Conservation (phyloP, 2,113 vertebrate genomes). For the Canis aureus region DNA sequence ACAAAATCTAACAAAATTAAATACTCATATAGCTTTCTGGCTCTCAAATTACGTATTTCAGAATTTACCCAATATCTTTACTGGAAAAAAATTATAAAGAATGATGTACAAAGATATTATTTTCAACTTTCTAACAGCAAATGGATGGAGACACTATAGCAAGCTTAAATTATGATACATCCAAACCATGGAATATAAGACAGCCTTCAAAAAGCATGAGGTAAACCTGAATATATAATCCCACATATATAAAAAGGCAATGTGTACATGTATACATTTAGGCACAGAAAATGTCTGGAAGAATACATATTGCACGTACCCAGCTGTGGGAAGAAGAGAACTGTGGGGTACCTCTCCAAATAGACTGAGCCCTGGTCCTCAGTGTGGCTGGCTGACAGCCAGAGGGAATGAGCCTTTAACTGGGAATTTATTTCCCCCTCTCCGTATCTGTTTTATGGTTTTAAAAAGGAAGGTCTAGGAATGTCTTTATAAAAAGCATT, state of each 20-base stretch:
- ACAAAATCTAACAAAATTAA: constrained; percentile 24
- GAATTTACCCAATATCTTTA: constrained; percentile 49
- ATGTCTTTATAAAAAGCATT: not conserved
- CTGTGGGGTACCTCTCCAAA: not conserved
- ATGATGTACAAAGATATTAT: not conserved
- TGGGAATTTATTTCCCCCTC: not conserved
- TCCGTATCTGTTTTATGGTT: not conserved
- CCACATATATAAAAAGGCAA: not conserved
- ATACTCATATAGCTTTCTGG: not conserved
- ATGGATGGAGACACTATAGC: not conserved
- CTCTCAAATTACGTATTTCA: constrained; percentile 40
- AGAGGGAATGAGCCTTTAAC: not conserved
- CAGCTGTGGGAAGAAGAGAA: not conserved
- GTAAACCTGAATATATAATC: not conserved
- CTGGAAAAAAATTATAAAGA: constrained; percentile 46
- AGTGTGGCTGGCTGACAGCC: not conserved
- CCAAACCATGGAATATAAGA: not conserved
- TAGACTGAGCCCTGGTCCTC: not conserved
- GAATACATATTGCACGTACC: accelerated
- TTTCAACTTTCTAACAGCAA: constrained; percentile 17
- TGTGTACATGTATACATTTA: not conserved
- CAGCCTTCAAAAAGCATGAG: not conserved
- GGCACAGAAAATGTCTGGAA: not conserved
- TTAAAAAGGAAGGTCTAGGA: not conserved
- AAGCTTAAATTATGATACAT: constrained; percentile 27